Conservation (phyloP, 2,888 invertebrate genomes). For the Drosophila paramelanica region DNA sequence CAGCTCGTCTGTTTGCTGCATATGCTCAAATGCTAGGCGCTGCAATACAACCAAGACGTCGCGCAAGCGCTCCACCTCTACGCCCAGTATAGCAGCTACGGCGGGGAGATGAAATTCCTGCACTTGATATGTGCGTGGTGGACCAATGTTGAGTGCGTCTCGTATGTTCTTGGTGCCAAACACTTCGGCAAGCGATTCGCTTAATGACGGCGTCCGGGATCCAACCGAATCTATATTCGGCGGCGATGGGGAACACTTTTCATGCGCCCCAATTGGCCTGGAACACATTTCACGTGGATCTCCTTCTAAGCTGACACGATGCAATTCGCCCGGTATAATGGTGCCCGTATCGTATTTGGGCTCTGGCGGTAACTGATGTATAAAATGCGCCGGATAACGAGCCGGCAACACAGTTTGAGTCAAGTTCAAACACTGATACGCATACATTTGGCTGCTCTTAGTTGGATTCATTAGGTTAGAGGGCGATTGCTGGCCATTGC, state of each 20-base stretch:
- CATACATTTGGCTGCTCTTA: background rate
- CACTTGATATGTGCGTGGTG: constrained; percentile 62
- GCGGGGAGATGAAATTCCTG: constrained; percentile 69
- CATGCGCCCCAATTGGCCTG: background rate
- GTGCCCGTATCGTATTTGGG: constrained; percentile 1
- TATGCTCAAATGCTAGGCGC: constrained; percentile 47
- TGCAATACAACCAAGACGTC: constrained; percentile 59
- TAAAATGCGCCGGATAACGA: constrained; percentile 75
- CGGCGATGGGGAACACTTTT: constrained; percentile 9
- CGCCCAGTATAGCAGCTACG: constrained; percentile 68
- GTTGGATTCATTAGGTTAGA: background rate
- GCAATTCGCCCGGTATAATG: constrained; percentile 6
- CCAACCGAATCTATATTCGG: constrained; percentile 1
- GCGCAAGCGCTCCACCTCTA: constrained; percentile 61
- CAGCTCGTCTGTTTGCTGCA: constrained; percentile 17
- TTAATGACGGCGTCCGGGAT: constrained; percentile 68
- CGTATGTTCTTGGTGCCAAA: constrained; percentile 71
- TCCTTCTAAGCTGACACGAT: background rate
- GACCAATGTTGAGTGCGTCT: constrained; percentile 60
- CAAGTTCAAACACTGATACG: constrained; percentile 30
- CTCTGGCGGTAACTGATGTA: constrained; percentile 65
- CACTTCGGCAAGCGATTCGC: constrained; percentile 75
- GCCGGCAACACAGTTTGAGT: constrained; percentile 56
- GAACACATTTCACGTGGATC: background rate
- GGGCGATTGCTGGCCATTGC: background rate